Evolutionary conservation across 1,140 invertebrate species (phyloP), one percentile per base, ranked within the genome.

Genomic region (Plectus sambesii): DNA sequence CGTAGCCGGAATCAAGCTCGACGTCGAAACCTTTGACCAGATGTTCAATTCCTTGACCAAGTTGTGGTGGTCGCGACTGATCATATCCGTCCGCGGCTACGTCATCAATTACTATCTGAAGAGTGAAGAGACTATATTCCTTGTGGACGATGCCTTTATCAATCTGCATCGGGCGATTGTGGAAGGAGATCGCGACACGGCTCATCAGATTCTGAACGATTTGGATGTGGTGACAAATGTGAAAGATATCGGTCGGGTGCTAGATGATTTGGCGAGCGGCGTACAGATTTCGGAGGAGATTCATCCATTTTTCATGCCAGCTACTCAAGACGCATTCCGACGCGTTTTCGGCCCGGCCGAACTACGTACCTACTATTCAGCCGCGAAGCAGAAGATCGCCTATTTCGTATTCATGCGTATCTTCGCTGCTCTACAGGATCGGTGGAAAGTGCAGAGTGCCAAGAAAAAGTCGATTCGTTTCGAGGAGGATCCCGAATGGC

Each of bases 41-140:
- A 48, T 62, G 46, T 37, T 38, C 9, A 46, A 37, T n/a, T 25
- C 26, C 9, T 27, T 47, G 5, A 26, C 47, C 30, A 41, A 47
- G 20, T n/a, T 62, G 2, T 62, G 61, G 60, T 62, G 60, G 60
- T 61, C 58, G n/a, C 52, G 60, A 23, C 39, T 62, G 15, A 51
- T 62, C 2, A 62, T 62, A 23, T 53, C 60, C 2, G 51, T 51
- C 27, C 42, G 60, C 9, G 60, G 60, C 27, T 62, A 57, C 37
- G 52, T 60, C 5, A 46, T 61, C 23, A 62, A 62, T 30, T 44
- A 58, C 27, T 26, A 53, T 9, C 46, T 51, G 20, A 37, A 26
- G 8, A 49, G 60, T 37, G 60, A 62, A 25, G 42, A 61, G 40
- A 63, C 53, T 8, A 49, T 62, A 1, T 62, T 62, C 42, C 39